These are phyloP conservation scores for Zaprionus obscuricornis DNA, from an alignment of 2,888 invertebrate genomes.

Conservation along the genomic window DNA sequence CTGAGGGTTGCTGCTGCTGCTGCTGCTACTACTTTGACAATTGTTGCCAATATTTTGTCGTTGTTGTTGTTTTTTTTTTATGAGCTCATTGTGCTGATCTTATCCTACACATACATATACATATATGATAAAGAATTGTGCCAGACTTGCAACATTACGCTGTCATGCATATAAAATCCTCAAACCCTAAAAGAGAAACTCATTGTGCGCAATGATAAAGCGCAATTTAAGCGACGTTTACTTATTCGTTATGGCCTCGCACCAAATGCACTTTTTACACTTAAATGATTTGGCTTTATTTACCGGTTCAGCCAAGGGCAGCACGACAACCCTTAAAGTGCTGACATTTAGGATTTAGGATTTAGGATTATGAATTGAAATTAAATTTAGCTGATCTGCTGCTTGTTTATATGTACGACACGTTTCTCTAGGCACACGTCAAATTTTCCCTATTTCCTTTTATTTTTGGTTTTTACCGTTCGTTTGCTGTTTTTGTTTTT, in stretches of 20 bases:
- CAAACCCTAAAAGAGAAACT: too few species aligned
- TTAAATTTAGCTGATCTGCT: conserved; percentile 23
- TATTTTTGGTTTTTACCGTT: neutral
- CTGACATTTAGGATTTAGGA: too few species aligned
- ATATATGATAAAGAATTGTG: too few species aligned
- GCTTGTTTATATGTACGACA: too few species aligned
- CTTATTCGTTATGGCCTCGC: too few species aligned
- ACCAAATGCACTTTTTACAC: conserved; percentile 17
- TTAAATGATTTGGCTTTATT: conserved; percentile 22
- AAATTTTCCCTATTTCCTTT: conserved; percentile 17
- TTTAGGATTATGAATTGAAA: conserved; percentile 30
- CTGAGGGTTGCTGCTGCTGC: conserved; percentile 50
- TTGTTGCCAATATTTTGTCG: conserved; percentile 19
- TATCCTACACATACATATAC: too few species aligned
- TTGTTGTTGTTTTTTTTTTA: neutral
- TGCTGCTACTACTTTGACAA: conserved; percentile 51
- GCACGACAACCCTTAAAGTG: conserved; percentile 13
- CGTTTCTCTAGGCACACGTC: conserved; percentile 25
- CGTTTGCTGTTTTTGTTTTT: conserved; percentile 12
- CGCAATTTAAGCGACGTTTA: too few species aligned
- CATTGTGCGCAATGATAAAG: too few species aligned
- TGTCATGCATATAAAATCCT: too few species aligned
- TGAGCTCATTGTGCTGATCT: too few species aligned
- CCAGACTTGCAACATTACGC: too few species aligned
- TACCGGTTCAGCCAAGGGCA: too few species aligned